These are phyloP conservation scores for Volucella inflata DNA, from an alignment of 2,888 invertebrate genomes.

Conservation along the genomic window DNA sequence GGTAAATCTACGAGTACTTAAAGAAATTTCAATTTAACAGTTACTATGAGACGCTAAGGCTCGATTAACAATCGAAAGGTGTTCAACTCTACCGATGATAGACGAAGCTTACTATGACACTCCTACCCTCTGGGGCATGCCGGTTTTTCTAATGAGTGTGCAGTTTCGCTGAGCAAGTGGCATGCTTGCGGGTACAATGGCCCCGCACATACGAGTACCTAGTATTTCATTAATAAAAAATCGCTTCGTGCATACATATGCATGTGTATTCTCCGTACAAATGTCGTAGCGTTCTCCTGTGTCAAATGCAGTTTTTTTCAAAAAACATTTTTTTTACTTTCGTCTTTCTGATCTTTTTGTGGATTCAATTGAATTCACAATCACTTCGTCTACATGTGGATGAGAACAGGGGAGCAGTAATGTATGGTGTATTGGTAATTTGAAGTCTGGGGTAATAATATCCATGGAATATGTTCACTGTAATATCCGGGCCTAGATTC, in stretches of 20 bases:
- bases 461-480: slow-evolving; percentile 37
- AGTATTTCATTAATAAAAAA: slow-evolving; percentile 33
- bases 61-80: slow-evolving; percentile 64
- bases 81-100: slow-evolving; percentile 22
- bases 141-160: slow-evolving; percentile 31
- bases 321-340: slow-evolving; percentile 10
- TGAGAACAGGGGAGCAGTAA: slow-evolving; percentile 10
- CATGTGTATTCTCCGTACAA: not conserved
- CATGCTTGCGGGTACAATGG: slow-evolving; percentile 63
- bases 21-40: slow-evolving; percentile 48
- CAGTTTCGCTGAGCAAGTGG: slow-evolving; percentile 53
- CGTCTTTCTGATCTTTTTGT: slow-evolving; percentile 34
- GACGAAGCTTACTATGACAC: slow-evolving; percentile 17
- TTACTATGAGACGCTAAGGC: slow-evolving; percentile 15
- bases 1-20: not conserved
- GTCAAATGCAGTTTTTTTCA: slow-evolving; percentile 58
- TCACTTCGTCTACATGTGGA: slow-evolving; percentile 11
- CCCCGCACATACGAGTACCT: slow-evolving; percentile 12
- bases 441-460: slow-evolving; percentile 66
- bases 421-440: slow-evolving; percentile 56
- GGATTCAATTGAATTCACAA: slow-evolving; percentile 51
- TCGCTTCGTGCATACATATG: not conserved
- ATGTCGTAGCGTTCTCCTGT: slow-evolving; percentile 21
- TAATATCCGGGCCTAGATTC: slow-evolving; percentile 61
- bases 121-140: slow-evolving; percentile 4